Percentiles rank a stretch among this genome's conserved stretches.
These are phyloP conservation scores for Peromyscus leucopus DNA, from an alignment of 2,113 vertebrate genomes.

Conservation along the genomic window DNA sequence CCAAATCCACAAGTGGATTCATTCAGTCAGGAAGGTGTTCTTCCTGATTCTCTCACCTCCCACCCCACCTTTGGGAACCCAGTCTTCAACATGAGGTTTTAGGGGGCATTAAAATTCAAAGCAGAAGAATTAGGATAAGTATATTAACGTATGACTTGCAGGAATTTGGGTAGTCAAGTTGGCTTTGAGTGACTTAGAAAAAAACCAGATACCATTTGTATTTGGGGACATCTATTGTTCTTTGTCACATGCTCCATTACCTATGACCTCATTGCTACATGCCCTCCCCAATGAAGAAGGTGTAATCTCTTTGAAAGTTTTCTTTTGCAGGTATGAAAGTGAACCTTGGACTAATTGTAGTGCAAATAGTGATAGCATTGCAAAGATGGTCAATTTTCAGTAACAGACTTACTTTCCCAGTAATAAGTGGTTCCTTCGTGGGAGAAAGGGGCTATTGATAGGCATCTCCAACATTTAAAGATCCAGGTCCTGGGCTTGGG, in stretches of 20 bases:
- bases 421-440: background rate
- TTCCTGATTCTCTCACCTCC: too few relatives aligned
- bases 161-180: background rate
- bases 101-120: background rate
- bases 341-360: background rate
- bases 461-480: background rate
- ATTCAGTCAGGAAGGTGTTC: background rate
- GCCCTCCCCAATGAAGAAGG: background rate
- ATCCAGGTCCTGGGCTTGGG: background rate
- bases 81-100: background rate
- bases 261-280: background rate
- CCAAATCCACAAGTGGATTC: too few relatives aligned
- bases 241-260: background rate
- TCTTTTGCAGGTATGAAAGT: slow-evolving; percentile 50
- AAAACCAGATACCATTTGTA: background rate
- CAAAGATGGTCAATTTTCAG: background rate
- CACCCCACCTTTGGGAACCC: background rate
- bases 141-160: background rate
- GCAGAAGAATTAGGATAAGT: background rate
- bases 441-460: background rate
- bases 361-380: background rate
- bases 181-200: slow-evolving; percentile 28
- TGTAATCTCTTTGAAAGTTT: background rate
- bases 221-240: background rate
- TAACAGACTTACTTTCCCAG: background rate